Evolutionary conservation across 2,797 vertebrate genomes (phyloP), one percentile per base, ranked within the genome.

Genomic region (Poeciliopsis presidionis): DNA sequence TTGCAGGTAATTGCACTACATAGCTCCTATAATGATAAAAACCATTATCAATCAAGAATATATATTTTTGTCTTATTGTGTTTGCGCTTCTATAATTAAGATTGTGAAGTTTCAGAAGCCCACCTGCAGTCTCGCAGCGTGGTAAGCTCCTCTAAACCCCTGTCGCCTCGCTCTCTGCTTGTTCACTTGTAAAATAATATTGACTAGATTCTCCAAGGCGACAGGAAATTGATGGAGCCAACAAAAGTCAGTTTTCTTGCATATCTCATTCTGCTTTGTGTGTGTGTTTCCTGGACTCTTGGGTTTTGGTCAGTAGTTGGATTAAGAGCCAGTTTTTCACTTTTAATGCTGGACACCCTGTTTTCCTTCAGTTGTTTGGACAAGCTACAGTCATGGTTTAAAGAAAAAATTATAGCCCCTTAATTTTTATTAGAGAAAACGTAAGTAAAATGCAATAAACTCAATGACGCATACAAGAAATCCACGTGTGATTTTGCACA

Each of bases 161-260:
- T 0, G 16, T 71, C 7, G 75, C 47, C 46, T 73, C 73, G 7
- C 59, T 67, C 59, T 63, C 46, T 47, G 33, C 4, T 36, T 72
- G 53, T 80, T 84, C 74, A 79, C 81, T 76, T 79, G 70, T 85
- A 67, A 82, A 79, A 81, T 74, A 67, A 82, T 89, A 85, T 85
- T 78, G 74, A 87, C 84, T 74, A n/a, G 5, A 39, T 80, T 80
- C 71, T 59, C 47, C 70, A 67, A 57, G 55, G 79, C 79, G 78
- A 73, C 71, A 84, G 80, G 85, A 84, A 81, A 83, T 84, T 49
- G 61, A 81, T 77, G 47, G 51, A 67, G 72, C 53, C 75, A 80
- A 75, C 46, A 67, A 73, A 88, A 83, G 76, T n/a, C 53, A 0
- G 33, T 61, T 41, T 47, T 65, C 18, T 16, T 76, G 57, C 4